Evolutionary conservation across 1,140 invertebrate genomes (phyloP), one percentile per base, ranked within the genome.

Genomic region (Gryon sp.): DNA sequence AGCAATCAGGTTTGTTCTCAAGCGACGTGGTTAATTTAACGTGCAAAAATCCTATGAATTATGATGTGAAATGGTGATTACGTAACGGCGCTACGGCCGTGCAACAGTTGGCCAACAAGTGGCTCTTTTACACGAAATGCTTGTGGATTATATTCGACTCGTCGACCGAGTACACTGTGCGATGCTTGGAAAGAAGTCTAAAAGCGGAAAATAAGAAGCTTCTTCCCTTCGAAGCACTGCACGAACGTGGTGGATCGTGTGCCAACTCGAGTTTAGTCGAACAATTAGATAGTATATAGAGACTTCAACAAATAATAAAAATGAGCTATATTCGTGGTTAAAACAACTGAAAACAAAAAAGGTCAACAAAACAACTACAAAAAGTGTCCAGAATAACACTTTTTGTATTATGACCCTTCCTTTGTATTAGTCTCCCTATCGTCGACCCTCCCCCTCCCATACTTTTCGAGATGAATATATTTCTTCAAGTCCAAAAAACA

Each of bases 71-170:
- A 74, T 46, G 52, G 69, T 55, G 50, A 63, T 65, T 40, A 45
- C 19, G 28, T 20, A 30, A 26, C 52, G 28, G 40, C 32, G 30
- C 26, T 50, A 57, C 43, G 48, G 24, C 16, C n/a, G 52, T 41
- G 76, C 76, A 78, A 78, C 76, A 74, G 75, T 78, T 78, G 76
- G 76, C 76, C 36, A 78, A 78, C 76, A 78, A 74, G 76, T 78
- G 76, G 65, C 76, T 78, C 76, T 78, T 78, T 78, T 70, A 70
- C 76, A 78, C 76, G 69, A 65, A 74, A 72, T 78, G 69, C 69
- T 78, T 73, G 76, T 78, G 76, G 76, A 78, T 78, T 78, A 78
- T 78, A 78, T 78, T 78, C 63, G 76, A 73, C 76, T 73, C 76
- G 76, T 78, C 76, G 76, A 63, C 62, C 75, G 75, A 73, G 69